Evolutionary conservation across 2,888 invertebrate genomes (phyloP), one percentile per base, ranked within the genome.

Genomic region (Polylopha cassiicola): DNA sequence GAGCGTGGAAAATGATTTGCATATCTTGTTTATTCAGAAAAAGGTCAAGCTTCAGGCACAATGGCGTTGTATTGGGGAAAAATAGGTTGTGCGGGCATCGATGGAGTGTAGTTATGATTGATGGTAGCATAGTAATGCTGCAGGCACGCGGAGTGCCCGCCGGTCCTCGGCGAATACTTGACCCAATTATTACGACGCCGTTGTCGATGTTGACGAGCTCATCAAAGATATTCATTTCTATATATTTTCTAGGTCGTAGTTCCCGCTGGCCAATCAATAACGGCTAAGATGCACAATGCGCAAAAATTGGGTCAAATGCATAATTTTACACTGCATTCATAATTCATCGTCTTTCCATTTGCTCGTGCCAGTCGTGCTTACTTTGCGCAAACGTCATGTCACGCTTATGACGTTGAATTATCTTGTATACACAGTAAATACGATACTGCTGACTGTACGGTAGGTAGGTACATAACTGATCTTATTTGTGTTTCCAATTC

Each of bases 131-230:
- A 53, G 64, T 69, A 71, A 74, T 73, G 65, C 65, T 30, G 7
- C 3, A 10, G 14, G 23, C 29, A 30, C 17, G 26, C 36, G 27
- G 15, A 26, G 37, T 24, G 39, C 16, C 18, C 23, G 4, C 3
- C 17, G 65, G 73, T 71, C 77, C 76, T 77, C 73, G 63, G 54
- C 65, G 55, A 61, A 67, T 75, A 67, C 78, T 80, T 81, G 79
- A 81, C 82, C 81, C 54, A 80, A 61, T 74, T 80, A 65, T 51
- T 55, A 53, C 49, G 51, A 54, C 61, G 61, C 61, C 65, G 68
- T 70, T 47, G 33, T 28, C 34, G 34, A 36, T 41, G 36, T 36
- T 36, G 44, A 36, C 44, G 36, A 43, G 33, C 31, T 36, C 30
- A 23, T 29, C 30, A 34, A 20, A 23, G 23, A 39, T 39, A 34